Conservation (phyloP, 2,113 vertebrate species). For the Epinephelus lanceolatus region DNA sequence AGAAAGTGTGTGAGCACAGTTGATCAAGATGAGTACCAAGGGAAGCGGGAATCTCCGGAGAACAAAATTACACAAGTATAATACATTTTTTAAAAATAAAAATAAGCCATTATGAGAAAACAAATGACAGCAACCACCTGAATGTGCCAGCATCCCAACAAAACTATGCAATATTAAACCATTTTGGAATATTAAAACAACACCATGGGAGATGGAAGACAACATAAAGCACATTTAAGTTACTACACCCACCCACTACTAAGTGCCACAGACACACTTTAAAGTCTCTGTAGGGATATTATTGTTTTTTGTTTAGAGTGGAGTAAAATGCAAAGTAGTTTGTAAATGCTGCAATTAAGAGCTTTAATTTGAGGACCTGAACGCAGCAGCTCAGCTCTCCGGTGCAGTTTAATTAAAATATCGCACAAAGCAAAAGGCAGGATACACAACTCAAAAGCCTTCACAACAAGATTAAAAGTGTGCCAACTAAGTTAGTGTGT, state of each 20-base stretch:
- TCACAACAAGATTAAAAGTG: constrained; percentile 40
- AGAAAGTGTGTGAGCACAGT: not conserved
- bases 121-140: constrained; percentile 14
- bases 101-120: constrained; percentile 16
- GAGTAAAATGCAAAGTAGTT: constrained; percentile 33
- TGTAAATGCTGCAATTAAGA: constrained; percentile 50
- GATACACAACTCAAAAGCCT: not conserved
- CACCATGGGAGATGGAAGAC: not conserved
- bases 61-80: not conserved
- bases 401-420: constrained; percentile 51
- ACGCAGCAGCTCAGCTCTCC: constrained; percentile 34
- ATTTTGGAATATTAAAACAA: constrained; percentile 12
- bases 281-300: constrained; percentile 19
- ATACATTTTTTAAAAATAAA: not conserved
- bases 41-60: not conserved
- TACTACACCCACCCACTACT: not conserved
- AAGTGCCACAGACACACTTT: constrained; percentile 7
- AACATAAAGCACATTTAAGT: constrained; percentile 12
- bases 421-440: constrained; percentile 30
- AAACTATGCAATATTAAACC: constrained; percentile 14
- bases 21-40: not conserved
- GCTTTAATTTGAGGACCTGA: constrained; percentile 48
- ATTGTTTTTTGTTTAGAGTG: constrained; percentile 20
- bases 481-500: constrained; percentile 42
- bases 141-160: constrained; percentile 8